These are phyloP conservation scores for Pycnomerus fuliginosus DNA, from an alignment of 2,888 invertebrate genomes.

Conservation along the genomic window DNA sequence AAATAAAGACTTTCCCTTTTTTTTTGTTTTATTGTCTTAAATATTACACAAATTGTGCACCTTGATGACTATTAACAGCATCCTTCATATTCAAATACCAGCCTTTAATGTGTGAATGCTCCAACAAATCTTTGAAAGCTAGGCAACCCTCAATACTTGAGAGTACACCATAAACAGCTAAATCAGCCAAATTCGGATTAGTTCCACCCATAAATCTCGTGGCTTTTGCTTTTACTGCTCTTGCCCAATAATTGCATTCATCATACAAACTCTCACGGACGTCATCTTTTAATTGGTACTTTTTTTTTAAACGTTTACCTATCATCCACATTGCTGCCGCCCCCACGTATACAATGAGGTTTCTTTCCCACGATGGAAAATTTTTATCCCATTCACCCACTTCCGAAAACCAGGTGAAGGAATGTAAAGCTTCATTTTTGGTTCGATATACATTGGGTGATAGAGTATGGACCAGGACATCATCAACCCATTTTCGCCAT, in stretches of 20 bases:
- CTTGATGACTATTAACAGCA: constrained; percentile 60
- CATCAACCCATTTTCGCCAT: constrained; percentile 96
- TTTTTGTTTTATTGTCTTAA: too few species aligned
- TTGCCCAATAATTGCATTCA: constrained; percentile 79
- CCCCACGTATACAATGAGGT: constrained; percentile 87
- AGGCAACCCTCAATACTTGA: constrained; percentile 91
- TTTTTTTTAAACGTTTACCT: constrained; percentile 82
- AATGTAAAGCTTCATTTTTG: constrained; percentile 77
- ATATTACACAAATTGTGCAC: constrained; percentile 49
- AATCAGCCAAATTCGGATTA: constrained; percentile 86
- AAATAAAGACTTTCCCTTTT: too few species aligned
- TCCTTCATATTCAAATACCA: constrained; percentile 80
- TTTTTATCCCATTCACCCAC: constrained; percentile 90
- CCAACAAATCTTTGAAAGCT: constrained; percentile 80
- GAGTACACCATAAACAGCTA: constrained; percentile 87
- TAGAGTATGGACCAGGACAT: constrained; percentile 84
- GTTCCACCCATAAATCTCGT: constrained; percentile 83
- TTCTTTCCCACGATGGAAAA: constrained; percentile 84
- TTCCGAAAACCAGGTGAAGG: constrained; percentile 92
- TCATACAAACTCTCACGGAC: constrained; percentile 89
- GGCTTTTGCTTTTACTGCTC: constrained; percentile 67
- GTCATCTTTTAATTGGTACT: constrained; percentile 83
- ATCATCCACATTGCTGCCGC: constrained; percentile 93
- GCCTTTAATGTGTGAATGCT: constrained; percentile 69
- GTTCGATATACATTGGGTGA: constrained; percentile 97